Evolutionary conservation across 2,113 vertebrate species (phyloP).

Genomic region (Melospiza melodia): DNA sequence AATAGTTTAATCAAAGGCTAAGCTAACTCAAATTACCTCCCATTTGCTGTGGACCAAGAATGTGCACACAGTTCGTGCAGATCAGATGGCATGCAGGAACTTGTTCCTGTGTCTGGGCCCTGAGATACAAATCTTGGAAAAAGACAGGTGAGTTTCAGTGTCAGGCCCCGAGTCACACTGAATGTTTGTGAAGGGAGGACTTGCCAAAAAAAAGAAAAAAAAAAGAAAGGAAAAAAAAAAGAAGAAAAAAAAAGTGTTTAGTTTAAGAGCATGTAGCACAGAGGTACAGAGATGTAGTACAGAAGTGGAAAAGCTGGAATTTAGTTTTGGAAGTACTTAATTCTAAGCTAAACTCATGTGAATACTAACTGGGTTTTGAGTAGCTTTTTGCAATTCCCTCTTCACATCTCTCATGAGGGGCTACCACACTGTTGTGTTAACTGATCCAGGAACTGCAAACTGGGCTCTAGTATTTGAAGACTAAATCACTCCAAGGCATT

Average conservation of each 20-base stretch:
- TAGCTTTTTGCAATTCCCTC: background rate
- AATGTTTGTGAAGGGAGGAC: background rate
- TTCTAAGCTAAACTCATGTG: background rate
- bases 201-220: background rate
- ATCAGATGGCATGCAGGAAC: slow-evolving; percentile 52
- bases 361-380: background rate
- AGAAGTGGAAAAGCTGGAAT: background rate
- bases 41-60: slow-evolving; percentile 60
- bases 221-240: background rate
- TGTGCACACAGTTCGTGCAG: slow-evolving; percentile 15
- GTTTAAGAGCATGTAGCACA: background rate
- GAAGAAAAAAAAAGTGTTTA: background rate
- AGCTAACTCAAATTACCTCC: slow-evolving; percentile 62
- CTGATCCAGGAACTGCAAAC: background rate
- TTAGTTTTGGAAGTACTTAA: background rate
- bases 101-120: background rate
- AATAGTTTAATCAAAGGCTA: slow-evolving; percentile 67
- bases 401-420: background rate
- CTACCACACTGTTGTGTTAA: background rate
- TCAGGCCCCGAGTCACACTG: background rate
- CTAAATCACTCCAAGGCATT: background rate
- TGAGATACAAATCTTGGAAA: slow-evolving; percentile 53
- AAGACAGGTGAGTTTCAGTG: slow-evolving; percentile 55
- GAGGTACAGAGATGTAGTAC: background rate
- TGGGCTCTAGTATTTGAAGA: background rate